Percentiles rank a stretch among this genome's conserved stretches.
These are phyloP conservation scores for Aldabrachelys gigantea DNA, from an alignment of 2,113 vertebrate species.

Conservation along the genomic window DNA sequence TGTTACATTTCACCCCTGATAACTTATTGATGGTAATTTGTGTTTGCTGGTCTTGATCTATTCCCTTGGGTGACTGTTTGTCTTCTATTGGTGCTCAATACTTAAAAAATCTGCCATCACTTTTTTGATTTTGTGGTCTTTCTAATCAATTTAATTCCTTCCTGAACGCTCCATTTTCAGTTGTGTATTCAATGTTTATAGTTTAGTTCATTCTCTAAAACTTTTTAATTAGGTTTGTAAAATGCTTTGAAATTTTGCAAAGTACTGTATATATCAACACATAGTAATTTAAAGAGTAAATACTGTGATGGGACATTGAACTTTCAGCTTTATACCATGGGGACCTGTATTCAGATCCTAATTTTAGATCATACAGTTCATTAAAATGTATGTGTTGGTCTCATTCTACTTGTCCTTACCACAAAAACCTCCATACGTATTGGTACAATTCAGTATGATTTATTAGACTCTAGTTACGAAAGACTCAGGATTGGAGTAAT, in stretches of 20 bases:
- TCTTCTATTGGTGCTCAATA: neutral
- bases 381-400: neutral
- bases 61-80: neutral
- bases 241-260: neutral
- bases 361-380: neutral
- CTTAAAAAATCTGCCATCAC: neutral
- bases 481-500: neutral
- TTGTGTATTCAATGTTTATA: neutral
- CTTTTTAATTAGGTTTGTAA: neutral
- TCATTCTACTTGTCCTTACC: neutral
- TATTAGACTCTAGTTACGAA: neutral
- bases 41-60: neutral
- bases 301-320: neutral
- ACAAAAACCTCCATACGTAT: neutral
- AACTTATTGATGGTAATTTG: neutral
- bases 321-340: neutral
- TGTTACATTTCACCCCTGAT: neutral
- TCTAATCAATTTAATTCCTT: neutral
- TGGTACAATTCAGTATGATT: neutral
- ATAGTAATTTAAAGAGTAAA: neutral
- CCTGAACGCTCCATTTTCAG: neutral
- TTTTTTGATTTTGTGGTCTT: neutral
- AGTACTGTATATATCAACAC: neutral
- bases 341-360: neutral
- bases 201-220: neutral